phyloP scores from a whole-genome alignment of 2,888 invertebrate genomes.

The Cheilosia impressa region DNA sequence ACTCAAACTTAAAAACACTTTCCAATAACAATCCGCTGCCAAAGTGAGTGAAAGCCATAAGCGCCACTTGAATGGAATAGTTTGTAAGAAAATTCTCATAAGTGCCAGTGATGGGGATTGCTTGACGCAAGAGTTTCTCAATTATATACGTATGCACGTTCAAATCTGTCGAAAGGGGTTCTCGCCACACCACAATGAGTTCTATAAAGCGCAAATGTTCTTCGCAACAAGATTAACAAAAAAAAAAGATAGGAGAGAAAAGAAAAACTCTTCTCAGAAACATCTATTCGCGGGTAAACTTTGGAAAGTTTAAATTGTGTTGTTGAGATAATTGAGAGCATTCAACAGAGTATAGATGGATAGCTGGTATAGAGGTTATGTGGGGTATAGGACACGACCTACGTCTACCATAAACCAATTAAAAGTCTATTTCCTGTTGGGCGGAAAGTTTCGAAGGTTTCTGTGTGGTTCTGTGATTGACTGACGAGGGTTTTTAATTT shows the following conservation, averaged over 20 bases:
- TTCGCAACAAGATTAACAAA: constrained; percentile 49
- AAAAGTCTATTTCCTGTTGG: constrained; percentile 65
- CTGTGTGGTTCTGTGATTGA: constrained; percentile 19
- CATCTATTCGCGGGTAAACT: constrained; percentile 64
- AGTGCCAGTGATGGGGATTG: constrained; percentile 28
- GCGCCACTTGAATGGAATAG: background rate
- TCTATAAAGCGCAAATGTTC: constrained; percentile 59
- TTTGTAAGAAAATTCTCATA: constrained; percentile 8
- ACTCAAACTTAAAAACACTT: background rate
- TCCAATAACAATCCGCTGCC: constrained; percentile 31
- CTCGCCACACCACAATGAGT: constrained; percentile 23
- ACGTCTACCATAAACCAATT: constrained; percentile 58
- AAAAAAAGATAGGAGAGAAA: background rate
- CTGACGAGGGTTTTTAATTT: constrained; percentile 33
- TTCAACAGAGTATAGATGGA: constrained; percentile 46
- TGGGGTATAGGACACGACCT: constrained; percentile 1
- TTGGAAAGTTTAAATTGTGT: constrained; percentile 73
- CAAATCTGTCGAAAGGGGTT: constrained; percentile 52
- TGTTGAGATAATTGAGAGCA: constrained; percentile 73
- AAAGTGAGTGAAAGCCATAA: background rate
- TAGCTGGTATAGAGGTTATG: constrained; percentile 16
- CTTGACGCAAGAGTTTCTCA: constrained; percentile 37
- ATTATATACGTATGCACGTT: constrained; percentile 49
- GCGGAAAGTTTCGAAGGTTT: constrained; percentile 29
- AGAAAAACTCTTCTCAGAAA: constrained; percentile 14